These are phyloP conservation scores for Colistium nudipinnis DNA, from an alignment of 2,113 vertebrate species.

Conservation along the genomic window DNA sequence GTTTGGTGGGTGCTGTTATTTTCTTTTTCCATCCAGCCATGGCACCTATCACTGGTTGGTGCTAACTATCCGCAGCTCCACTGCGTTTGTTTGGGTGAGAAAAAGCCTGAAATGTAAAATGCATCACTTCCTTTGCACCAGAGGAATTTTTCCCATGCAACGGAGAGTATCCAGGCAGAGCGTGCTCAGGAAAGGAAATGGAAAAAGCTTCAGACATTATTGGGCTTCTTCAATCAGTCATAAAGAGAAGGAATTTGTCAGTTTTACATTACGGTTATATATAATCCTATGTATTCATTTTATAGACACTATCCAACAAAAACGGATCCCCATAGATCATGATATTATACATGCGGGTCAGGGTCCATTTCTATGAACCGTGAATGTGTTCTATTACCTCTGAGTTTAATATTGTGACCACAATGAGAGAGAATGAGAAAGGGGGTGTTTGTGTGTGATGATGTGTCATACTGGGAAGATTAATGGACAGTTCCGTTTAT, in stretches of 20 bases:
- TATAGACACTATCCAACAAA: no score
- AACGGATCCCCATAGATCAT: no score
- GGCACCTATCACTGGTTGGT: not conserved
- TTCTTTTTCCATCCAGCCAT: not conserved
- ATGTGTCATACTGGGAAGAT: constrained; percentile 27
- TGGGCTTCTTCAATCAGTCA: not conserved
- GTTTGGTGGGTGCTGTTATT: not conserved
- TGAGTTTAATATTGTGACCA: not conserved
- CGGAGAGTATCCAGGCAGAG: not conserved
- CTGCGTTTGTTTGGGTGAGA: constrained; percentile 3
- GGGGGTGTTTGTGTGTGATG: not conserved
- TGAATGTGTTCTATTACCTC: not conserved
- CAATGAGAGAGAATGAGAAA: not conserved
- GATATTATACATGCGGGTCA: no score
- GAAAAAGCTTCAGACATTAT: not conserved
- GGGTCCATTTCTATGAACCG: not conserved
- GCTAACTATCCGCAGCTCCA: constrained; percentile 1
- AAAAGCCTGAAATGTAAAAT: constrained; percentile 6
- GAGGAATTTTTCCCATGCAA: constrained; percentile 13
- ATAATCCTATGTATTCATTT: not conserved
- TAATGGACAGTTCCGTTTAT: constrained; percentile 31
- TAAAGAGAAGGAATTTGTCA: not conserved
- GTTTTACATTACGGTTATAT: not conserved
- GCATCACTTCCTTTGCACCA: constrained; percentile 4
- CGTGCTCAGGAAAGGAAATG: not conserved